Evolutionary conservation across 2,797 vertebrate species (phyloP), one percentile per base, ranked within the genome.

Genomic region (Pseudomugil tenellus): DNA sequence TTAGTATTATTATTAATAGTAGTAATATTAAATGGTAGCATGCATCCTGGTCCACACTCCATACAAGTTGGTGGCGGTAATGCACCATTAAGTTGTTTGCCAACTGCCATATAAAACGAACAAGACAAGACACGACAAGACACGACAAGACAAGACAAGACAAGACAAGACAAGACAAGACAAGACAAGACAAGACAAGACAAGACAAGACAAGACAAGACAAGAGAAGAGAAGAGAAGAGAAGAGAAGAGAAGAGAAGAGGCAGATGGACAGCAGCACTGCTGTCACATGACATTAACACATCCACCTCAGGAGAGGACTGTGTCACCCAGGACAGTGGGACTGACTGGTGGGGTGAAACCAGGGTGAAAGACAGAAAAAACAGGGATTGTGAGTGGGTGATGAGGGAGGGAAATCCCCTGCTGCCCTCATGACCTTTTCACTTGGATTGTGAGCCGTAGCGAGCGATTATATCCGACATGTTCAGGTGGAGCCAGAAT

Each of bases 261-360:
- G 51, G 72, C 79, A 88, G 87, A 89, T 86, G 89, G 85, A 75
- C 49, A 56, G 62, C 54, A 12, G 65, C 71, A 43, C 81, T 69
- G 80, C 70, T 83, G 85, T 84, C 84, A 80, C 65, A 70, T 35
- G 55, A 63, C 64, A 90, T 91, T 86, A 92, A 63, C 76, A 79
- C 57, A 59, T 75, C 72, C 58, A 72, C 70, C 60, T 81, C 72
- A 72, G 35, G 16, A 77, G 43, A 74, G 55, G 37, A 83, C 54
- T 25, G 70, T 74, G 58, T 80, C 54, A 63, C 62, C 34, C 72
- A 65, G 43, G 57, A 70, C 39, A 68, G 52, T 43, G 58, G 17
- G 52, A 48, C 41, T 63, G 28, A 68, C 62, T 29, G 28, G 32
- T 28, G 58, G 37, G 25, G 60, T 29, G 61, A 53, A 78, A 76